Evolutionary conservation across 1,140 invertebrate species (phyloP), one percentile per base, ranked within the genome.

Genomic region (Cotesia vestalis): DNA sequence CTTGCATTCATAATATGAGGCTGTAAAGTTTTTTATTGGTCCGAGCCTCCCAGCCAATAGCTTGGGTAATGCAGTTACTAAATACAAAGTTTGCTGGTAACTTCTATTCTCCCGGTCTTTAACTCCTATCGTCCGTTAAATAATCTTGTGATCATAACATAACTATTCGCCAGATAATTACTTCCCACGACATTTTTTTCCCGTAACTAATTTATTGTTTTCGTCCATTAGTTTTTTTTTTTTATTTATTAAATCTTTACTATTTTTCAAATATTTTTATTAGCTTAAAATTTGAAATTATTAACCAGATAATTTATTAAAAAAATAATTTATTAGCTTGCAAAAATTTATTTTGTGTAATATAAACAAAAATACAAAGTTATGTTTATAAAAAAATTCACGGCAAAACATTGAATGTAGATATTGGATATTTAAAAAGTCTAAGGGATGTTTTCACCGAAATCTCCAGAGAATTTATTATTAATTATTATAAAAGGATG

Each of bases 1-100:
- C 83, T 83, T 81, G 83, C 82, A 84, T 84, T 84, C 80, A 83
- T 84, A 83, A 84, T 4, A 6, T 5, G 4, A 27, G 60, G 80
- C 78, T 81, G 78, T 84, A 83, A 84, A 83, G 76, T 77, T 84
- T 83, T 46, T 84, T 83, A 83, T 82, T 80, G 76, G 78, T 64
- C 51, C 14, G 62, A 51, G 20, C 17, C 12, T 27, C 34, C 8
- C 36, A 35, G 9, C 34, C 9, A 62, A 62, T 27, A 62, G 60
- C 53, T 64, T n/a, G 38, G 4, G 36, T 64, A 64, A 64, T 64
- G 12, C 62, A n/a, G 36, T 64, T 64, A 64, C 62, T 46, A 64
- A 51, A 38, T 64, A 64, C 62, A 64, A 64, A 64, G 62, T 64
- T 46, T 4, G 60, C 34, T 62, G 8, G 9, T 62, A n/a, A 27